Evolutionary conservation across 2,113 vertebrate genomes (phyloP).

Genomic region (Cricetomys ansorgei): DNA sequence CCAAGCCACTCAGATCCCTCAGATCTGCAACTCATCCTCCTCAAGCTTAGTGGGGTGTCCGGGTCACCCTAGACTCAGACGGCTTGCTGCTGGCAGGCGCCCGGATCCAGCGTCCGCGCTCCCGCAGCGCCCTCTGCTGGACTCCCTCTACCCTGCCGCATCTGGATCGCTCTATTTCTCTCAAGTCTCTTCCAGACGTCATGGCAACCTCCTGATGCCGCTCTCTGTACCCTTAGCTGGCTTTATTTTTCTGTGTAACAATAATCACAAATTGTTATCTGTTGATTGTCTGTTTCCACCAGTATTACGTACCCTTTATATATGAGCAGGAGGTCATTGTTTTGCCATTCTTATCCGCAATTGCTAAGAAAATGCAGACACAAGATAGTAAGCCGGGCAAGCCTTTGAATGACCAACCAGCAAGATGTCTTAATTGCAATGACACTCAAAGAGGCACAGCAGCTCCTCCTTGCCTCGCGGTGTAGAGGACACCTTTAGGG

Average conservation of each 20-base stretch:
- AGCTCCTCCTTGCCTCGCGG: neutral
- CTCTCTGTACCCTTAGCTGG: neutral
- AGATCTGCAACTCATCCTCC: neutral
- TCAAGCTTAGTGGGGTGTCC: neutral
- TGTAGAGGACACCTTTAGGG: neutral
- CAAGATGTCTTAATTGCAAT: neutral
- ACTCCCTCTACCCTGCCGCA: neutral
- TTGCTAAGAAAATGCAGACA: slow-evolving; percentile 17
- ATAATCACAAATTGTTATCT: neutral
- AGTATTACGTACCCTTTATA: neutral
- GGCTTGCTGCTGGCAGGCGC: neutral
- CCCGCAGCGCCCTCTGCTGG: neutral
- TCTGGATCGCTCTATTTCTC: neutral
- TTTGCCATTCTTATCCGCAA: neutral
- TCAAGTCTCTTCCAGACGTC: neutral
- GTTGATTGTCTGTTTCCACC: neutral
- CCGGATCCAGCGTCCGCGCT: neutral
- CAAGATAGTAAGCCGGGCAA: neutral
- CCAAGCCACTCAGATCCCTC: neutral
- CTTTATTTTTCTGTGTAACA: neutral
- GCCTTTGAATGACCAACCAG: neutral
- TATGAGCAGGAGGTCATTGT: neutral
- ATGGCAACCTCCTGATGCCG: neutral
- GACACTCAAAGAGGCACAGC: neutral
- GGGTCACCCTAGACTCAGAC: neutral